Evolutionary conservation across 1,140 invertebrate genomes (phyloP).

Genomic region (Apis mellifera): Amel_HAv3.1 CM009936.2:6827501-6828000

Average conservation of each 20-base stretch:
- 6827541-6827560: not conserved
- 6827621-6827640: not conserved
- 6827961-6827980: too few relatives aligned
- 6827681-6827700: not conserved
- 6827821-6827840: too few relatives aligned
- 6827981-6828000: too few relatives aligned
- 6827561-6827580: not conserved
- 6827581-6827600: not conserved
- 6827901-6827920: not conserved
- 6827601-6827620: not conserved
- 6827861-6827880: too few relatives aligned
- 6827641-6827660: not conserved
- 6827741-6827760: not conserved
- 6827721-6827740: not conserved
- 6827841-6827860: too few relatives aligned
- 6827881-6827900: too few relatives aligned
- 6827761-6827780: not conserved
- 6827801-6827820: not conserved
- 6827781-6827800: not conserved
- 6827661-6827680: not conserved
- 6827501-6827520: too few relatives aligned
- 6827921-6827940: too few relatives aligned
- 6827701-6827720: not conserved
- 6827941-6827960: too few relatives aligned
- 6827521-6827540: too few relatives aligned